Evolutionary conservation across 2,113 vertebrate genomes (phyloP).

Genomic region (Patagioenas fasciata): DNA sequence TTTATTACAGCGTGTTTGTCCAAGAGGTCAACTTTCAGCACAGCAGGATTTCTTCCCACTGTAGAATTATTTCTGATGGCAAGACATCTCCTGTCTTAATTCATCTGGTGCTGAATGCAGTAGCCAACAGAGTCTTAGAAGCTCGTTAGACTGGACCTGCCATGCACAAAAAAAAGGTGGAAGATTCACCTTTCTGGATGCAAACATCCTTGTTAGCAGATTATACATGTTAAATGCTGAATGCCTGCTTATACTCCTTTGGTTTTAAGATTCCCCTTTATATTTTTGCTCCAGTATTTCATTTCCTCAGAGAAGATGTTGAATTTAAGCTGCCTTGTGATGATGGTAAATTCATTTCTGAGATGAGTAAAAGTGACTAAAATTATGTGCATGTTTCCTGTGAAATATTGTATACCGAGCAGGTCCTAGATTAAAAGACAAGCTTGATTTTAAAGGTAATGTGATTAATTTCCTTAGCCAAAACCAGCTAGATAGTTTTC

Average conservation of each 20-base stretch:
- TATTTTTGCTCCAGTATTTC: slow-evolving; percentile 36
- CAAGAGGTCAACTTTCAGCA: slow-evolving; percentile 80
- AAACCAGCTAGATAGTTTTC: slow-evolving; percentile 20
- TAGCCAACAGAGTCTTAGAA: not conserved
- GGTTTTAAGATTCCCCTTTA: slow-evolving; percentile 32
- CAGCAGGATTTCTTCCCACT: slow-evolving; percentile 56
- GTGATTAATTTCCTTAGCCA: not conserved
- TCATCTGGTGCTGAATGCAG: slow-evolving; percentile 31
- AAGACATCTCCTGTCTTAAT: slow-evolving; percentile 50
- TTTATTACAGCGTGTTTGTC: slow-evolving; percentile 82
- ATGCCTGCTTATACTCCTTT: not conserved
- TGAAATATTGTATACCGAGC: not conserved
- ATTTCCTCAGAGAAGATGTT: slow-evolving; percentile 31
- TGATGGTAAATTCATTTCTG: slow-evolving; percentile 37
- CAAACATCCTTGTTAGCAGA: not conserved
- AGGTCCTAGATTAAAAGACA: slow-evolving; percentile 14
- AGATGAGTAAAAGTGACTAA: slow-evolving; percentile 43
- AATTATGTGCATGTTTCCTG: slow-evolving; percentile 32
- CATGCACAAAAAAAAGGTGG: not conserved
- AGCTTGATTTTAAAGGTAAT: not conserved
- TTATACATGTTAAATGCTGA: slow-evolving; percentile 19
- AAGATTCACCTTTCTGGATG: not conserved
- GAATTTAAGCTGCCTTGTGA: slow-evolving; percentile 46
- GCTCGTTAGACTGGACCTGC: not conserved
- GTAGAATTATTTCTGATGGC: slow-evolving; percentile 73